phyloP scores from a whole-genome alignment of 2,113 vertebrate genomes.

The Crotophaga sulcirostris region DNA sequence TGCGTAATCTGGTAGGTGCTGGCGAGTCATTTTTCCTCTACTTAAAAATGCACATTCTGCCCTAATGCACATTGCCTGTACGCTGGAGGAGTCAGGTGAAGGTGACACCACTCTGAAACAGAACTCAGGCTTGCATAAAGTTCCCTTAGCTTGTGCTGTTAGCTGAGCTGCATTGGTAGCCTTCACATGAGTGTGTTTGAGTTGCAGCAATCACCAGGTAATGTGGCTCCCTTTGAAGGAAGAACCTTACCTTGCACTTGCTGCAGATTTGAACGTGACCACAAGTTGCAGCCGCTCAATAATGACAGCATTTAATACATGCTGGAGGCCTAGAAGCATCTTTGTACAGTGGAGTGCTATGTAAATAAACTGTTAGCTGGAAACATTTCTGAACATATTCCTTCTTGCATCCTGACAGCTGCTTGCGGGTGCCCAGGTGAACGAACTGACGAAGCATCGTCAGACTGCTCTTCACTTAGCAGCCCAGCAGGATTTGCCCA shows the following conservation, averaged over 20 bases:
- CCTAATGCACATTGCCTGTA: accelerated
- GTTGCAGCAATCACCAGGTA: background rate
- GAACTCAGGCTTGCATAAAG: background rate
- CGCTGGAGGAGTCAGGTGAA: background rate
- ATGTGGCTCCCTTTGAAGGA: background rate
- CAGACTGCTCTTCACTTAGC: constrained; percentile 96
- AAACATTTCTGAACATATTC: background rate
- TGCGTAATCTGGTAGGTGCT: constrained; percentile 90
- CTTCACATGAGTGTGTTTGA: accelerated
- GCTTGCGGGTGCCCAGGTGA: constrained; percentile 95
- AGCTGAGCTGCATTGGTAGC: background rate
- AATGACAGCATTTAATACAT: background rate
- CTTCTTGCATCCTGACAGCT: constrained; percentile 75
- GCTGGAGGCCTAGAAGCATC: background rate
- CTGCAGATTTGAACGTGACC: background rate
- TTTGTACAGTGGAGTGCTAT: background rate
- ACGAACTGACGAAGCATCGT: constrained; percentile 95
- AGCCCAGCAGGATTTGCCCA: constrained; percentile 94
- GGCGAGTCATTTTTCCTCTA: background rate
- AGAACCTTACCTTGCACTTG: background rate
- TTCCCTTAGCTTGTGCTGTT: background rate
- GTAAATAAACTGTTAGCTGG: background rate
- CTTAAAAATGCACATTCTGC: accelerated
- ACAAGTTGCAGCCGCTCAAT: background rate
- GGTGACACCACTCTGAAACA: background rate